Conservation (phyloP, 2,113 vertebrate genomes). For the Sula dactylatra region DNA sequence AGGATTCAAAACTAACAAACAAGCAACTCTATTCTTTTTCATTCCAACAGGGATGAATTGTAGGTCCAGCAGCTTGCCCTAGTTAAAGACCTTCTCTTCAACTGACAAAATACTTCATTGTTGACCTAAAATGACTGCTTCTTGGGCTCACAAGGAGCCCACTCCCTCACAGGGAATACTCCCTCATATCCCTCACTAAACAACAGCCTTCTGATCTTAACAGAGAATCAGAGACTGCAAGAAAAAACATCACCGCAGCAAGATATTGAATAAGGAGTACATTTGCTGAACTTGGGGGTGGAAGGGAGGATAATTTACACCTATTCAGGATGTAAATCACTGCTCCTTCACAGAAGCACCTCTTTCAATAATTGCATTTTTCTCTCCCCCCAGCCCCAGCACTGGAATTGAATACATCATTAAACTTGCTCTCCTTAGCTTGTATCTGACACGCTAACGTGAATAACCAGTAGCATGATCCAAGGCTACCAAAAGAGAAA, state of each 20-base stretch:
- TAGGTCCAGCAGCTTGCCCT: not conserved
- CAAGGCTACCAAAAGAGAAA: conserved; percentile 8
- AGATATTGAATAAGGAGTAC: not conserved
- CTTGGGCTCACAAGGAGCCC: not conserved
- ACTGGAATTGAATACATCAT: not conserved
- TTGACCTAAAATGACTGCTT: not conserved
- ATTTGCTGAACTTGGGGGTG: not conserved
- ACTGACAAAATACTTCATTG: not conserved
- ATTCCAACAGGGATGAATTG: not conserved
- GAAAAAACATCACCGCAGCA: not conserved
- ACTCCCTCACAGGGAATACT: not conserved
- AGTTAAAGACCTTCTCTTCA: not conserved
- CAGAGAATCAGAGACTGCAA: not conserved
- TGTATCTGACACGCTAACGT: not conserved
- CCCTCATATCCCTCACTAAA: not conserved
- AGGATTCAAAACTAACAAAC: not conserved
- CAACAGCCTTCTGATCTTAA: not conserved
- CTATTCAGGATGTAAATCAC: not conserved
- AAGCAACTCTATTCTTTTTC: not conserved
- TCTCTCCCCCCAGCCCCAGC: not conserved
- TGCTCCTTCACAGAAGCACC: not conserved
- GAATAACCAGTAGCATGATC: not conserved
- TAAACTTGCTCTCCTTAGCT: not conserved
- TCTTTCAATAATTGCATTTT: not conserved
- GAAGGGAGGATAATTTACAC: not conserved